Base-by-base conservation (phyloP, 2,113 vertebrate species). In the Mixornis gularis region DNA sequence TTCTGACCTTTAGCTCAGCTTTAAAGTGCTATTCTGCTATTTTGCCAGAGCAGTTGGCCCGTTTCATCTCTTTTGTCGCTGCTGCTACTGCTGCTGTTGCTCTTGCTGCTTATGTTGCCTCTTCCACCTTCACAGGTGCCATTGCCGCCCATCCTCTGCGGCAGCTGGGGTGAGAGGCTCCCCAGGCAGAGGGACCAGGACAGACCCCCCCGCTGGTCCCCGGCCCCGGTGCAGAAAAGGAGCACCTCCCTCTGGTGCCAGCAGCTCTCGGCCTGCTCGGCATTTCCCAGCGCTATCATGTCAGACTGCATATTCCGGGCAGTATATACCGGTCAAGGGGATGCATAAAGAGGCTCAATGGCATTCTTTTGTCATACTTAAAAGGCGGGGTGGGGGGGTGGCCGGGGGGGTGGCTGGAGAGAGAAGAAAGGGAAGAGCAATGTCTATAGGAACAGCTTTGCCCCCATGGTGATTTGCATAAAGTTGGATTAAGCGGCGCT, bases 301-400 rank as follows among this genome's bases (percentile, higher is more conserved):
- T 38, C 51, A 46, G 41, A 56, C 32, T 77, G 86, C 74, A 16
- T 74, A 78, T 80, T 92, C 77, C 13, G 48, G 68, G 77, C 81
- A 59, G 60, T 22, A 7, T 20, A 58, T 21, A 22, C 82, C 36
- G 84, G 74, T 60, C 85, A 85, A 94, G 63, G 29, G 46, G 49
- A 68, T 29, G 68, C 46, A 73, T 30, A 81, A 71, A 81, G 58
- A 83, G 81, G 53, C 85, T 93, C 85, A 51, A 3, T 49, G 71
- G 51, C 69, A 69, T 92, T 86, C 92, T 95, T 95, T 95, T 95
- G 92, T 96, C 62, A 34, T 24, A 70, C 78, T 91, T 85, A 43
- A 92, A 70, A 92, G 59, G 51, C 60, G 24, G 29, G 62, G 29
- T 34, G 29, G 13, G 3, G 5, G 22, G 46, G 29, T 26, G 17